Conservation (phyloP, 1,140 invertebrate genomes). For the Propsilocerus akamusi region DNA sequence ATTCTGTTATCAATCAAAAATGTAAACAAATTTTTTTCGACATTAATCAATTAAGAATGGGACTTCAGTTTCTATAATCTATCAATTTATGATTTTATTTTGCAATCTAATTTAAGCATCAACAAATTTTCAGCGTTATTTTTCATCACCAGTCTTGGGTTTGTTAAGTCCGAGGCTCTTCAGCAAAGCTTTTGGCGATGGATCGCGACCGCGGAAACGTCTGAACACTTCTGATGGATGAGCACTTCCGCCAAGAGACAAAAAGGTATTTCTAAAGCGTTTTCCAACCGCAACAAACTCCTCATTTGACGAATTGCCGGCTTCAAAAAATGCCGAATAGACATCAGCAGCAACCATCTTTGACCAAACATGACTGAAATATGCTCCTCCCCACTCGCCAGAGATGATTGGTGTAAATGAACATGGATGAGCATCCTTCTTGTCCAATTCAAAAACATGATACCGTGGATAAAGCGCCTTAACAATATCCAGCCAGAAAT, state of each 20-base stretch:
- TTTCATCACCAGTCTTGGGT: background rate
- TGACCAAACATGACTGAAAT: conserved; percentile 62
- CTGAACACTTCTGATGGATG: conserved; percentile 71
- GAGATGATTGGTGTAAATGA: conserved; percentile 55
- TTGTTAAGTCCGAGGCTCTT: conserved; percentile 36
- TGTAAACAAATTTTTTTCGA: too few relatives aligned
- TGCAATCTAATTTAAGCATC: too few relatives aligned
- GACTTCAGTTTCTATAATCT: too few relatives aligned
- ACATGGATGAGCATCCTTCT: conserved; percentile 59
- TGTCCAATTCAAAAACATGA: conserved; percentile 48
- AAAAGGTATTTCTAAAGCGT: conserved; percentile 69
- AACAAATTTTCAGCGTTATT: too few relatives aligned
- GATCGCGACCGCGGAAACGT: conserved; percentile 78
- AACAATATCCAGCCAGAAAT: conserved; percentile 65
- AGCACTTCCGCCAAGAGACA: conserved; percentile 62
- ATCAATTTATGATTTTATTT: too few relatives aligned
- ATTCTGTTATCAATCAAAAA: too few relatives aligned
- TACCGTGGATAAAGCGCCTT: conserved; percentile 58
- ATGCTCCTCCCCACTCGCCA: conserved; percentile 52
- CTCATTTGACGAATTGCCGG: conserved; percentile 24
- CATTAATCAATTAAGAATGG: too few relatives aligned
- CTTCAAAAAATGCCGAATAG: conserved; percentile 66
- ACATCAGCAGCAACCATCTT: conserved; percentile 78
- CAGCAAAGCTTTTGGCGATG: conserved; percentile 63
- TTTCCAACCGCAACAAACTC: conserved; percentile 33